Percentiles rank a stretch among this genome's conserved stretches.
Evolutionary conservation across 2,113 vertebrate genomes (phyloP).

Genomic region (Porphyrio hochstetteri): DNA sequence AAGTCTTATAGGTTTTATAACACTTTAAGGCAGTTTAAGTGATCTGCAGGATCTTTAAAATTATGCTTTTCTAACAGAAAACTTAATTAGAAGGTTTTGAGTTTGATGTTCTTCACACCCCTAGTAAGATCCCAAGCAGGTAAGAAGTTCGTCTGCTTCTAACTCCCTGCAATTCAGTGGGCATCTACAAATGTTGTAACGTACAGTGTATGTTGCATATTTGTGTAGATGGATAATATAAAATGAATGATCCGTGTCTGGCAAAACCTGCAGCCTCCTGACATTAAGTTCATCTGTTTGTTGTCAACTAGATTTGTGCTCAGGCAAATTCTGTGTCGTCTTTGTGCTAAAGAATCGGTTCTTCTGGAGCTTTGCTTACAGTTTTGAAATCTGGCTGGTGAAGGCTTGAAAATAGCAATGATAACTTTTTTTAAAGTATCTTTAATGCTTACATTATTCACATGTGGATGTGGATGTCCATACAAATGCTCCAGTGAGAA

Average conservation of each 20-base stretch:
- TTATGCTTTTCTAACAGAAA: not conserved
- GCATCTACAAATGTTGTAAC: not conserved
- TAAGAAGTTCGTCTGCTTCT: not conserved
- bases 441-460: not conserved
- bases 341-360: not conserved
- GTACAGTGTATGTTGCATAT: not conserved
- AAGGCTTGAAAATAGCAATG: not conserved
- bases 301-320: not conserved
- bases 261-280: not conserved
- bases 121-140: not conserved
- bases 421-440: not conserved
- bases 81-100: not conserved
- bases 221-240: not conserved
- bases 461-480: not conserved
- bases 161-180: not conserved
- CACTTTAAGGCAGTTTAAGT: not conserved
- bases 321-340: not conserved
- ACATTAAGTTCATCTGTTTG: not conserved
- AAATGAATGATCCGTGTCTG: not conserved
- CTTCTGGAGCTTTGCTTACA: not conserved
- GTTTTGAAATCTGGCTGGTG: not conserved
- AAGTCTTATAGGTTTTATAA: not conserved
- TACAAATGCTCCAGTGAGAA: not conserved
- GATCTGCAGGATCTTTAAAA: not conserved
- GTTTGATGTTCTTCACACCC: not conserved